phyloP scores from a whole-genome alignment of 2,113 vertebrate genomes.

The Oreocharis arfaki region DNA sequence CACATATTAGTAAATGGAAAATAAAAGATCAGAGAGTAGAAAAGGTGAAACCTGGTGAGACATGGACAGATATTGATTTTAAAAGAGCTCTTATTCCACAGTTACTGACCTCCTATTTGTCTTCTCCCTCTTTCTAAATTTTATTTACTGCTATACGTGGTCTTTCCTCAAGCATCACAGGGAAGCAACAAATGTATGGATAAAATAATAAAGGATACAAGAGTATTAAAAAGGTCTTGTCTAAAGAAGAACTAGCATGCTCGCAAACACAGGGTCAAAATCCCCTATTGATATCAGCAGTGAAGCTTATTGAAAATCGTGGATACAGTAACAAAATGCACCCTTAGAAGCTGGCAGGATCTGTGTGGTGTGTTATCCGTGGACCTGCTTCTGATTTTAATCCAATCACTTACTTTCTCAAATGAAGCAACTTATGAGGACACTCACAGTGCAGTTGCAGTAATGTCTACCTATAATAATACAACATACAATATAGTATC shows the following conservation, averaged over 20 bases:
- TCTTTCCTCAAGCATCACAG: not conserved
- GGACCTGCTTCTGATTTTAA: not conserved
- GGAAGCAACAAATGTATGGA: not conserved
- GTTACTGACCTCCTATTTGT: not conserved
- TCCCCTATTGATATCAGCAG: not conserved
- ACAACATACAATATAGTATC: not conserved
- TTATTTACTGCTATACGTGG: not conserved
- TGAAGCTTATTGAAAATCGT: not conserved
- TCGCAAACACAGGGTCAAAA: not conserved
- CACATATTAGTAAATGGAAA: not conserved
- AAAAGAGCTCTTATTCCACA: not conserved
- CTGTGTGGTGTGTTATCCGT: fast-evolving
- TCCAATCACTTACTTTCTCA: not conserved
- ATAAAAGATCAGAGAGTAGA: not conserved
- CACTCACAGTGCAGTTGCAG: not conserved
- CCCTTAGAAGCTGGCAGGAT: not conserved
- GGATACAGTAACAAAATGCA: not conserved
- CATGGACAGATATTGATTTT: not conserved
- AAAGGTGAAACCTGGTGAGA: not conserved
- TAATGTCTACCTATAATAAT: not conserved
- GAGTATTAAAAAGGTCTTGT: not conserved
- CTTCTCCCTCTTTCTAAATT: not conserved
- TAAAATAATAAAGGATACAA: not conserved
- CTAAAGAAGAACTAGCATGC: not conserved
- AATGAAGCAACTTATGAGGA: not conserved